Evolutionary conservation across 2,797 vertebrate species (phyloP).

Genomic region (Diplodus puntazzo): DNA sequence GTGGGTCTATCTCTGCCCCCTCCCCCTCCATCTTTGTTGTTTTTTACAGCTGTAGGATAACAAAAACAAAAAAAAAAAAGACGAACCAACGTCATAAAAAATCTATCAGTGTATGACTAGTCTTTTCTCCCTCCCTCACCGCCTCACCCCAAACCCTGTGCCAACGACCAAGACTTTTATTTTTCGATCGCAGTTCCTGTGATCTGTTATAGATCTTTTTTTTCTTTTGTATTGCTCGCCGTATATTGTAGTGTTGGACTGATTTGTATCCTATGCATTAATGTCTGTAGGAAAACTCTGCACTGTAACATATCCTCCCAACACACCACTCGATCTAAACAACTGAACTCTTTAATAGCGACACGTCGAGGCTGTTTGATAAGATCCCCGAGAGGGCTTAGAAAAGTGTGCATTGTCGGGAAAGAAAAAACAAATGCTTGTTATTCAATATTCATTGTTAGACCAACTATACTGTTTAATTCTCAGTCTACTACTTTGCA

Average conservation of each 20-base stretch:
- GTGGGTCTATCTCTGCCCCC: constrained; percentile 48
- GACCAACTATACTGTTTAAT: constrained; percentile 34
- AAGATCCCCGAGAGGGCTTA: constrained; percentile 20
- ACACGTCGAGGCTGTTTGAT: constrained; percentile 25
- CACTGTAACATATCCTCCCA: constrained; percentile 53
- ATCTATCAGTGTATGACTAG: constrained; percentile 50
- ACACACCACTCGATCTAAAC: constrained; percentile 33
- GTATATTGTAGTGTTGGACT: constrained; percentile 67
- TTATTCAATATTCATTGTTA: constrained; percentile 1
- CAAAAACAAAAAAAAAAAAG: constrained; percentile 21
- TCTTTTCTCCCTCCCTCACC: constrained; percentile 21
- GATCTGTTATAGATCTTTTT: constrained; percentile 19
- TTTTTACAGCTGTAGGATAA: constrained; percentile 47
- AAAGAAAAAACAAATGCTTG: constrained; percentile 15
- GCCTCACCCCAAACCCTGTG: constrained; percentile 60
- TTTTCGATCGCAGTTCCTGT: constrained; percentile 59
- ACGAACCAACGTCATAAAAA: constrained; percentile 26
- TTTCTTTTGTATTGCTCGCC: constrained; percentile 64
- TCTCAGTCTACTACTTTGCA: constrained; percentile 31
- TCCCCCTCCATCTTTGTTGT: constrained; percentile 31
- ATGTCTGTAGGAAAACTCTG: constrained; percentile 58
- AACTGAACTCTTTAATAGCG: constrained; percentile 31
- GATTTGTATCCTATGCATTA: constrained; percentile 81
- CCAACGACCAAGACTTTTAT: constrained; percentile 75
- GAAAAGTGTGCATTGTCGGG: not conserved